Base-by-base conservation (phyloP, 2,113 vertebrate species). In the Daubentonia madagascariensis region DNA sequence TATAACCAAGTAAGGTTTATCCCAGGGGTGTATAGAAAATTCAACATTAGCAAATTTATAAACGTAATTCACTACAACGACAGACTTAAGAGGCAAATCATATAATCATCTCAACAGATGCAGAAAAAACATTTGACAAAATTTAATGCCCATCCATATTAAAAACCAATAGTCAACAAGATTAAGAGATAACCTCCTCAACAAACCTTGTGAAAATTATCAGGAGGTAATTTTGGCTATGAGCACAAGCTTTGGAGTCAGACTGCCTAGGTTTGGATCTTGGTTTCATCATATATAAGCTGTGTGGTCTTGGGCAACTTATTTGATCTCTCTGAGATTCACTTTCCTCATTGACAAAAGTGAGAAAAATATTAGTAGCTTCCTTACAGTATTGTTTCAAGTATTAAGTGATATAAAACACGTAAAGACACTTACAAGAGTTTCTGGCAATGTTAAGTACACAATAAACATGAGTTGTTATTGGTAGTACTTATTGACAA, bases 81-180 rank as follows among this genome's bases (percentile, higher is more conserved):
- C 6, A 90, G 35, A 97, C 91, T 70, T 86, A 91, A 80, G 50
- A 85, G 48, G 78, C 28, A 89, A 84, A 90, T 25, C 23, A 96
- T 54, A 76, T 14, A 79, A 73, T 87, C 35, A 76, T 90, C 48
- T 94, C 75, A 93, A 92, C 40, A 96, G 22, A 94, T 68, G 22
- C 40, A 87, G 37, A 67, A 85, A 92, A 91, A 79, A 6, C 6
- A 80, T 65, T 63, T 75, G 35, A 94, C n/a, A 89, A 94, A 96
- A 81, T 87, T 20, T 91, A 91, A 84, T 89, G 59, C 12, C 8
- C 18, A 84, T 63, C 18, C 67, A 63, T 85, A 10, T 68, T 73
- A 59, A 97, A 95, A 87, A 35, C 2, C 11, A 4, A 92, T 28
- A 80, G 43, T 8, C 80, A 92, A 79, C 8, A 73, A 7, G 1